Conservation (phyloP, 2,888 invertebrate species). For the Chirona hameri region DNA sequence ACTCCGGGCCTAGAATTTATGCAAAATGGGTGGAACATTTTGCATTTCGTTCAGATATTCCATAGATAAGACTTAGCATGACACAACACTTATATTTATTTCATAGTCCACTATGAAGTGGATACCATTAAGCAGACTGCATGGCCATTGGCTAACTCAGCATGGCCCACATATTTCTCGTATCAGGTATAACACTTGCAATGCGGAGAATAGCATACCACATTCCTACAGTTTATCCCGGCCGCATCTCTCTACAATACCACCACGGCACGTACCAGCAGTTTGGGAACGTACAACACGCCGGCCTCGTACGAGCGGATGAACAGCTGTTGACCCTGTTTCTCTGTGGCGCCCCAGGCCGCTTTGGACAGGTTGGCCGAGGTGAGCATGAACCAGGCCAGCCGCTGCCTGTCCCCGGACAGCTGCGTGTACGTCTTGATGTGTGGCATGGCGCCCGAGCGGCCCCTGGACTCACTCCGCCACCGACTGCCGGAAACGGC, state of each 20-base stretch:
- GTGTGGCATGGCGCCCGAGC: conserved; percentile 89
- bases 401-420: conserved; percentile 61
- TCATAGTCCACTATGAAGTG: background rate
- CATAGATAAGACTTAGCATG: no score
- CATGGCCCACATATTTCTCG: background rate
- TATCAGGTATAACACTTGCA: background rate
- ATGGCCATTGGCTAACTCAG: background rate
- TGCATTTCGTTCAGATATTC: no score
- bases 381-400: conserved; percentile 81
- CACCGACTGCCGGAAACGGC: conserved; percentile 66
- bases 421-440: conserved; percentile 84
- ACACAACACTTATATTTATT: background rate
- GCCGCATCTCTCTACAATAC: background rate
- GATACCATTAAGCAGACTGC: background rate
- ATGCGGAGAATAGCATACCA: background rate
- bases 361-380: conserved; percentile 96
- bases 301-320: conserved; percentile 89
- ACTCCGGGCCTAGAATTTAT: no score
- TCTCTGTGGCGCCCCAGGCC: conserved; percentile 79
- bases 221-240: background rate
- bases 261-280: background rate
- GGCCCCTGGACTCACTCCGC: conserved; percentile 64
- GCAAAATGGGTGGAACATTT: no score
- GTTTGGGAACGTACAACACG: conserved; percentile 72
- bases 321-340: conserved; percentile 56